A percentile compares a stretch with the other conserved stretches of the same genome.
Conservation (phyloP, 1,140 invertebrate species). For the Caenorhabditis tropicalis region DNA sequence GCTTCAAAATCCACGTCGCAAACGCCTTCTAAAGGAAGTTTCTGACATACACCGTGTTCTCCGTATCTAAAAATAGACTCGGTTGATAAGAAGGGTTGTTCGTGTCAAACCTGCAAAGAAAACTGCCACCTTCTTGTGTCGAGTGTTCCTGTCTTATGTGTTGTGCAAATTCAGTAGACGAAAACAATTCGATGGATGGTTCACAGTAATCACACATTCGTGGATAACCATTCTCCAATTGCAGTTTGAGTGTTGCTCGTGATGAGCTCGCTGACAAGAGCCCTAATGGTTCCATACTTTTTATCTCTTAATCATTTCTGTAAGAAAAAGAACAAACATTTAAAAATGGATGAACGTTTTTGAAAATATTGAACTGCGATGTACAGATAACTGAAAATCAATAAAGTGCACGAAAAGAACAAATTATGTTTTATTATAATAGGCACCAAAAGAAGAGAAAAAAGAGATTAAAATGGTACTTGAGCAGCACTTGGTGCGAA, state of each 20-base stretch:
- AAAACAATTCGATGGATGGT: constrained; percentile 25
- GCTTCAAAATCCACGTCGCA: constrained; percentile 86
- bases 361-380: too few relatives aligned
- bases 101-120: constrained; percentile 75
- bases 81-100: background rate
- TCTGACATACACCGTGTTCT: constrained; percentile 84
- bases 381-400: too few relatives aligned
- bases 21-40: constrained; percentile 85
- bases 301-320: constrained; percentile 13
- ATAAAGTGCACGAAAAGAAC: background rate
- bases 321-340: background rate
- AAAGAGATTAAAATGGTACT: background rate
- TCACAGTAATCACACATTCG: constrained; percentile 42
- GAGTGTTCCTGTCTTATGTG: constrained; percentile 85
- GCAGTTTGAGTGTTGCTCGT: background rate
- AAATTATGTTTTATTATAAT: background rate
- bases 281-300: background rate
- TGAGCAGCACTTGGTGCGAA: constrained; percentile 35
- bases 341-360: too few relatives aligned
- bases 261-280: constrained; percentile 5
- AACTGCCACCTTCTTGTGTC: constrained; percentile 85
- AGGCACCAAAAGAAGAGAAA: background rate
- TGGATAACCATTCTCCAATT: background rate
- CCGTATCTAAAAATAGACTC: constrained; percentile 77
- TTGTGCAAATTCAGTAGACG: constrained; percentile 49